Evolutionary conservation across 2,113 vertebrate species (phyloP), one percentile per base, ranked within the genome.

Genomic region (Pan paniscus): DNA sequence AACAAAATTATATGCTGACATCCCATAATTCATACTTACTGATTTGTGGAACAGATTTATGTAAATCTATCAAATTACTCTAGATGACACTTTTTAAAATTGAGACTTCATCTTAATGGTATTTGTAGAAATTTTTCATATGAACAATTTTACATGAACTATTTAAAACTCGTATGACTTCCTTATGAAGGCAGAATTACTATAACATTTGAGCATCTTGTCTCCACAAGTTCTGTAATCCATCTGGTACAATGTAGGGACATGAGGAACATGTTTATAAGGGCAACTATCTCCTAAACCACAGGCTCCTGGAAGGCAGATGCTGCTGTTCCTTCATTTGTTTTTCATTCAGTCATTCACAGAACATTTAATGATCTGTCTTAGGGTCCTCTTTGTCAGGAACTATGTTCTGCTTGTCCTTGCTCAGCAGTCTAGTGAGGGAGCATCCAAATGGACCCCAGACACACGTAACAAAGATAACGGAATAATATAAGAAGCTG

Each of bases 1-100:
- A 98, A 97, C 97, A 96, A 98, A 98, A 98, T 98, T 98, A 98
- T 95, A 98, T 98, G 98, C 97, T 98, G 98, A 98, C 98, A 98
- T 97, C 90, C 91, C 95, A 96, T 97, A 98, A 98, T 98, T 98
- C 94, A 97, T 98, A 98, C 97, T 97, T 98, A 96, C 84, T 96
- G 81, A 97, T 97, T 97, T 97, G 97, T 98, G 96, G 97, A 98
- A 96, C 97, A 97, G 97, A 97, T 98, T 98, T 98, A 98, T 98
- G 98, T 98, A 98, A 98, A 98, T 98, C 97, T 98, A 97, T 97
- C 97, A 97, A 96, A 97, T 98, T 98, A 97, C 93, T 98, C 79
- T 97, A 97, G 95, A 76, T 98, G 96, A 97, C 96, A 96, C 95
- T 98, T 98, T 97, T 97, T 93, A 12, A 96, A 97, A 97, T 93